phyloP scores from a whole-genome alignment of 2,888 invertebrate genomes.

The Callinectes sapidus region DNA sequence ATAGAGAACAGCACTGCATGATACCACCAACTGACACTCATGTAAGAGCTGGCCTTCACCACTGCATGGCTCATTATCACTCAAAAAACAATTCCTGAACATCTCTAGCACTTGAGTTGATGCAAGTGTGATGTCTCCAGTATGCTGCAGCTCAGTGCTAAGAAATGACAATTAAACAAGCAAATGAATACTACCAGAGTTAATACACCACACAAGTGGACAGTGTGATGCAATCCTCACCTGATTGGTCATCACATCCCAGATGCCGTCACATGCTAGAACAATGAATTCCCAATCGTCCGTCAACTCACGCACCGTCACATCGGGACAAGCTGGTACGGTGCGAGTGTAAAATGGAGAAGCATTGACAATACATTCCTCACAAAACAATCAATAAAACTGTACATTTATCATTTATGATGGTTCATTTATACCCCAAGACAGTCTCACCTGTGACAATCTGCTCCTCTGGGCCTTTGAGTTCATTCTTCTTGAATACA shows the following conservation, averaged over 20 bases:
- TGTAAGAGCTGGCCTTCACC: neutral
- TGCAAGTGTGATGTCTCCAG: no score
- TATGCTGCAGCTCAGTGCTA: no score
- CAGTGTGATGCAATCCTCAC: conserved; percentile 75
- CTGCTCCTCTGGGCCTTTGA: conserved; percentile 92
- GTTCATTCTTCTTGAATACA: conserved; percentile 93
- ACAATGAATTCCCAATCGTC: conserved; percentile 97
- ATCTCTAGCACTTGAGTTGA: no score
- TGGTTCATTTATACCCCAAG: neutral
- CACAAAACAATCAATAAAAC: conserved; percentile 4
- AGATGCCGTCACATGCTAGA: conserved; percentile 98
- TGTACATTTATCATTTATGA: neutral
- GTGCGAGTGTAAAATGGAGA: neutral
- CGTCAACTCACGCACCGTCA: conserved; percentile 86
- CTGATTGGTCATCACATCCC: conserved; percentile 97
- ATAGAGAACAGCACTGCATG: neutral
- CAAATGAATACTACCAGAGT: neutral
- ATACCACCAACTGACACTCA: neutral
- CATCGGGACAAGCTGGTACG: conserved; percentile 90
- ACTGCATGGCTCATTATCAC: no score
- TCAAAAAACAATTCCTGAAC: no score
- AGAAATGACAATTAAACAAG: neutral
- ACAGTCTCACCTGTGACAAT: conserved; percentile 90
- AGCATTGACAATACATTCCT: neutral
- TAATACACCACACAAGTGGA: neutral